Percentiles rank a stretch among this genome's conserved stretches.
Conservation (phyloP, 2,888 invertebrate genomes). For the Trissolcus brochymenae region DNA sequence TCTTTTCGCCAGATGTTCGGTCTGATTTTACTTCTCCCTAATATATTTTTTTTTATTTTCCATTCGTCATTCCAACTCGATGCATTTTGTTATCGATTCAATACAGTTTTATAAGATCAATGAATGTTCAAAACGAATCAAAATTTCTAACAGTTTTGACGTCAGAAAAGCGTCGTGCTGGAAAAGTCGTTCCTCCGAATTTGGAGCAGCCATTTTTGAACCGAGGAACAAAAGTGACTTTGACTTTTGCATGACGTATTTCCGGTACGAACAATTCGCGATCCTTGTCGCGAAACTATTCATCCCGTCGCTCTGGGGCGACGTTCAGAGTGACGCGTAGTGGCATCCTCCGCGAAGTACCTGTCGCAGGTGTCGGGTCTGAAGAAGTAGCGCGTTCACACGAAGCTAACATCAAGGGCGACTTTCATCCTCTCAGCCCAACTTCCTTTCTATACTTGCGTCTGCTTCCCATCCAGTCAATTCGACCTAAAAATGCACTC, state of each 20-base stretch:
- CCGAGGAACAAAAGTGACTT: neutral
- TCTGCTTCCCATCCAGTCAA: slow-evolving; percentile 23
- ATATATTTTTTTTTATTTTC: no score
- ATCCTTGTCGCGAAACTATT: slow-evolving; percentile 24
- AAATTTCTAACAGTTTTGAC: no score
- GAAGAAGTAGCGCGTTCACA: slow-evolving; percentile 58
- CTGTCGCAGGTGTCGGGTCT: slow-evolving; percentile 62
- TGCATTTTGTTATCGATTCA: no score
- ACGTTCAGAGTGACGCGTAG: slow-evolving; percentile 61
- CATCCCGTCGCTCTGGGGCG: slow-evolving; percentile 25
- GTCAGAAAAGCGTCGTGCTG: no score
- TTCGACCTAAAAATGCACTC: slow-evolving; percentile 27
- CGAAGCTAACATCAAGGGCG: slow-evolving; percentile 47
- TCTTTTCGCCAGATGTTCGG: slow-evolving; percentile 4
- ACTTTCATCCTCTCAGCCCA: slow-evolving; percentile 44
- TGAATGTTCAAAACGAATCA: no score
- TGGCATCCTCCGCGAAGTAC: slow-evolving; percentile 65
- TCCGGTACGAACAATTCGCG: slow-evolving; percentile 12
- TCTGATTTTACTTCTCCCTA: neutral
- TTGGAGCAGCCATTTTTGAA: slow-evolving; percentile 6
- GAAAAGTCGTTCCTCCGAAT: no score
- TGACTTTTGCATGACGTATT: slow-evolving; percentile 7
- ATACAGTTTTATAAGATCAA: no score
- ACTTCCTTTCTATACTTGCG: slow-evolving; percentile 24
- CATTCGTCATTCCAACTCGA: no score